Base-by-base conservation (phyloP, 2,797 vertebrate species). In the Leptatherina wallacei region DNA sequence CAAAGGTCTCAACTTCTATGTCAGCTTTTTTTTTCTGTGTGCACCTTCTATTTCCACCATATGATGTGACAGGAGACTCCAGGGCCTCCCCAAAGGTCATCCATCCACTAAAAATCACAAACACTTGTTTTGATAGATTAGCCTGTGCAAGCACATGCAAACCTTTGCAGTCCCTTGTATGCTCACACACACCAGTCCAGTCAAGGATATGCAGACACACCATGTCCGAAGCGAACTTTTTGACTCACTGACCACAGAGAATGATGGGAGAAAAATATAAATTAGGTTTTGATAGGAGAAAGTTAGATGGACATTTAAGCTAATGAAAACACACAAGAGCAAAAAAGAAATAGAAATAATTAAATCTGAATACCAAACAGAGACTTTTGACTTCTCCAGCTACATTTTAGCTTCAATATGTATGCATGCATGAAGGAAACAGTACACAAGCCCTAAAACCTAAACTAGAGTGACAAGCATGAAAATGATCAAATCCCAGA, bases 111-210 rank as follows among this genome's bases (percentile, higher is more conserved):
- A 82, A 80, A 81, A 87, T 92, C 89, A 88, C 87, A 89, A 92
- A 83, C 88, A 86, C 88, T 92, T 87, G 85, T 88, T 84, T 88
- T 91, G 92, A 93, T 90, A 86, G 85, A 92, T 93, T 88, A 90
- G 77, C 78, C 67, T 27, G 56, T 65, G 71, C 66, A 70, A 78
- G 79, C 60, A 38, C 81, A 85, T 58, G 49, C 69, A 77, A 69
- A 79, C 56, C 62, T 51, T 61, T 51, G 51, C 69, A 75, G 55
- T 73, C 63, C 62, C 36, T 64, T 47, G 56, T 62, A 62, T 35
- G 44, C 63, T 72, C 35, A 33, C 61, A 56, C 58, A 61, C 58
- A 71, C 42, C 32, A 2, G 3, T 47, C 27, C 30, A 60, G 13
- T 69, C 54, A 55, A 14, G 58, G 49, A 57, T 62, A 76, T 66